Conservation (phyloP, 1,140 invertebrate species). For the Xylocopa sonorina region DNA sequence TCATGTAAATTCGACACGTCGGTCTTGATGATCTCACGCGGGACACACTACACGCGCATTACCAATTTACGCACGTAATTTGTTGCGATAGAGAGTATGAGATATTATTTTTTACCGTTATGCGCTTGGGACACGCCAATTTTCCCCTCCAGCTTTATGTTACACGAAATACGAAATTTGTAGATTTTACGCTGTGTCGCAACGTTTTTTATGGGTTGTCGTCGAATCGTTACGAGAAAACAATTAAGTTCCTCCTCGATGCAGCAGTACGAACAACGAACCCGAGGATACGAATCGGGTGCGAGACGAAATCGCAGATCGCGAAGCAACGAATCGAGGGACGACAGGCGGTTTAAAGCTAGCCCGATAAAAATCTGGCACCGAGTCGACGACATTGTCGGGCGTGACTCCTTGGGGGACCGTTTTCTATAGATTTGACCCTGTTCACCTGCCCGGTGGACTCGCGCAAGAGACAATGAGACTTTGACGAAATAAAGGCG, state of each 20-base stretch:
- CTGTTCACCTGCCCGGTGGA: slow-evolving; percentile 31
- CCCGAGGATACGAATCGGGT: not conserved
- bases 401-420: slow-evolving; percentile 24
- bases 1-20: slow-evolving; percentile 37
- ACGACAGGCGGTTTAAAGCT: not conserved
- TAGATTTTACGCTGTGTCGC: too few species aligned
- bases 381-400: slow-evolving; percentile 1
- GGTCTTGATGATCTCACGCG: not conserved
- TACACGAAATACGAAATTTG: too few species aligned
- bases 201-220: too few species aligned
- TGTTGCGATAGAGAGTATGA: not conserved
- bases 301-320: not conserved
- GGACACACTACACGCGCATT: not conserved
- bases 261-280: not conserved
- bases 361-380: slow-evolving; percentile 30
- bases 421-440: slow-evolving; percentile 39
- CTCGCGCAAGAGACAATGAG: slow-evolving; percentile 51
- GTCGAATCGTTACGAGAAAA: too few species aligned
- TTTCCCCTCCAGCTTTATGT: too few species aligned
- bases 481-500: slow-evolving; percentile 51
- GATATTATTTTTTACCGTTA: not conserved
- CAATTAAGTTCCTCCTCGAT: too few species aligned
- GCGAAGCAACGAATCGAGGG: not conserved
- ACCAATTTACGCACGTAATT: slow-evolving; percentile 30
- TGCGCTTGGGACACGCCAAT: too few species aligned